Conservation (phyloP, 2,888 invertebrate genomes). For the Leucophenga montana region DNA sequence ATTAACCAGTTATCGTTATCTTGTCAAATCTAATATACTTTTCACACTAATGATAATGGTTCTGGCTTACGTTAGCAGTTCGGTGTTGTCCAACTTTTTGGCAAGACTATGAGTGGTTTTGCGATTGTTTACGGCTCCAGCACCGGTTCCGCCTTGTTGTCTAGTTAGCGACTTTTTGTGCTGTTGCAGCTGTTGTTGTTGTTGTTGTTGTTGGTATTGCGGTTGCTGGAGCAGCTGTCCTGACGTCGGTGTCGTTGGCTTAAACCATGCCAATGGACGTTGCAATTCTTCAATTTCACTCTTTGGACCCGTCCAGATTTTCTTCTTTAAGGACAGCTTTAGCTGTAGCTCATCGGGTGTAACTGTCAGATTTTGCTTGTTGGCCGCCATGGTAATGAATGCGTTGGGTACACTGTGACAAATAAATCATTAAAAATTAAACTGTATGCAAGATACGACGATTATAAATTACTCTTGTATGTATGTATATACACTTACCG, state of each 20-base stretch:
- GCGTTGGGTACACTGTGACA: slow-evolving; percentile 47
- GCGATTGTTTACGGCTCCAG: background rate
- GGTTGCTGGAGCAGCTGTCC: slow-evolving; percentile 23
- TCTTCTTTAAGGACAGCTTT: slow-evolving; percentile 81
- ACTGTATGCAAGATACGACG: no score
- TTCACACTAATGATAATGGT: no score
- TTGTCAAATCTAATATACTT: no score
- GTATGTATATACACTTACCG: slow-evolving; percentile 50
- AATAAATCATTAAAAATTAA: no score
- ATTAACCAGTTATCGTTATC: no score
- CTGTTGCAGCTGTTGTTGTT: slow-evolving; percentile 21
- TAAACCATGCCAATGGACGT: slow-evolving; percentile 80
- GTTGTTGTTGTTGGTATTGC: slow-evolving; percentile 62
- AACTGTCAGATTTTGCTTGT: slow-evolving; percentile 25
- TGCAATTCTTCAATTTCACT: slow-evolving; percentile 42
- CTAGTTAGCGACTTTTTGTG: background rate
- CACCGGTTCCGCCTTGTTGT: slow-evolving; percentile 13
- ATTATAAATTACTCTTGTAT: no score
- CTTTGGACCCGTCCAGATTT: slow-evolving; percentile 81
- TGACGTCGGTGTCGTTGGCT: slow-evolving; percentile 73
- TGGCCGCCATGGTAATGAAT: slow-evolving; percentile 38
- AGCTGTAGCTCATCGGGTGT: slow-evolving; percentile 75
- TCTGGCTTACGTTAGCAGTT: slow-evolving; percentile 53
- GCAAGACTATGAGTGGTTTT: slow-evolving; percentile 21
- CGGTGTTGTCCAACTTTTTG: slow-evolving; percentile 53